These are phyloP conservation scores for Hyla sarda DNA, from an alignment of 2,113 vertebrate genomes.

Conservation along the genomic window DNA sequence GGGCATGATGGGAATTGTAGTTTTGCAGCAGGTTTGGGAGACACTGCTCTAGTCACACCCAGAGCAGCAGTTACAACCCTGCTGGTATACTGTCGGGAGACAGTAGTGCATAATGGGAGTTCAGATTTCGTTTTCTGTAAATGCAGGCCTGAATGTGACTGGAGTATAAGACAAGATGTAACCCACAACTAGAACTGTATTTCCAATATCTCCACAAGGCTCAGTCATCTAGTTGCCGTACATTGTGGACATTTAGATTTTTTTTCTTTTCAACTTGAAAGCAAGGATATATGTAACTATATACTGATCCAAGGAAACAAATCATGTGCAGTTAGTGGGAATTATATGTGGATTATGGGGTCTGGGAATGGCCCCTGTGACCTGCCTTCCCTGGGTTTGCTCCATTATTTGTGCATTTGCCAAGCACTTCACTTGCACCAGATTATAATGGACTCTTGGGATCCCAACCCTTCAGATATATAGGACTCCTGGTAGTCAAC, in stretches of 20 bases:
- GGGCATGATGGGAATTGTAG: too few species aligned
- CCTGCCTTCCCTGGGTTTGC: not conserved
- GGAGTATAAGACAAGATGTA: not conserved
- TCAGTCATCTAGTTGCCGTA: too few species aligned
- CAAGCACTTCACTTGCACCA: not conserved
- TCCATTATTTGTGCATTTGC: not conserved
- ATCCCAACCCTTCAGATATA: too few species aligned
- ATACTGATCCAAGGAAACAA: not conserved
- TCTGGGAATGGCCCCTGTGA: not conserved
- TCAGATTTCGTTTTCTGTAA: not conserved
- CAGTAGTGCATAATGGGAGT: not conserved
- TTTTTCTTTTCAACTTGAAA: not conserved
- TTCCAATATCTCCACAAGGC: too few species aligned
- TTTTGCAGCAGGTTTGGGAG: too few species aligned
- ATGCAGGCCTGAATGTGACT: not conserved
- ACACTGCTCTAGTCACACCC: not conserved
- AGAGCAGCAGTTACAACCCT: not conserved
- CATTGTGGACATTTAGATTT: too few species aligned
- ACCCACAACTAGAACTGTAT: not conserved
- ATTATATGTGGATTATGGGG: not conserved
- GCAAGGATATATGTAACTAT: not conserved
- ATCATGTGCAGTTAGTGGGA: not conserved
- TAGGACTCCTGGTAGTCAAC: too few species aligned
- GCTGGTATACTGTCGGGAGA: not conserved
- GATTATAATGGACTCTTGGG: not conserved